Evolutionary conservation across 2,888 invertebrate species (phyloP).

Genomic region (Bembecia ichneumoniformis): DNA sequence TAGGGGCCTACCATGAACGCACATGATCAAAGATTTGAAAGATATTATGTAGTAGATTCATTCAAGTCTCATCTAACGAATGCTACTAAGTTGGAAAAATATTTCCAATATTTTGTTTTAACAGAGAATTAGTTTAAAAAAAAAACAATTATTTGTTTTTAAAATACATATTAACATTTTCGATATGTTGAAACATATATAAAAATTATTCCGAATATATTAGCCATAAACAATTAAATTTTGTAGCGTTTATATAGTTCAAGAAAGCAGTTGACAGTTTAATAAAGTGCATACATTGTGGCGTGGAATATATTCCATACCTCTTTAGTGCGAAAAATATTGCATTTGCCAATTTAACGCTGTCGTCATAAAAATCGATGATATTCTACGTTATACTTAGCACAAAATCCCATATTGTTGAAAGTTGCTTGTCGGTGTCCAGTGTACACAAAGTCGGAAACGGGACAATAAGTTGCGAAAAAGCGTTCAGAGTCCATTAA

Average conservation of each 20-base stretch:
- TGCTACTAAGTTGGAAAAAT: too few species aligned
- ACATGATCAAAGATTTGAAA: too few species aligned
- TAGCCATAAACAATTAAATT: too few species aligned
- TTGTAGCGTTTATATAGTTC: too few species aligned
- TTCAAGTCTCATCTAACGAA: too few species aligned
- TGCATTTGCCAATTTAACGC: conserved; percentile 16
- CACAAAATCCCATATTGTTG: conserved; percentile 47
- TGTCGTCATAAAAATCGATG: conserved; percentile 27
- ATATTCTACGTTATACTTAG: conserved; percentile 59
- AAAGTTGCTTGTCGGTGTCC: conserved; percentile 28
- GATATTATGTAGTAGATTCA: too few species aligned
- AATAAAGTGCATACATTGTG: conserved; percentile 18
- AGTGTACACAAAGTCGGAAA: conserved; percentile 20
- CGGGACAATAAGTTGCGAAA: conserved; percentile 25
- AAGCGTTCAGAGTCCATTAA: conserved; percentile 37
- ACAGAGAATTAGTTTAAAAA: background rate
- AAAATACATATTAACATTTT: too few species aligned
- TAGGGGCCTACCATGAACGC: too few species aligned
- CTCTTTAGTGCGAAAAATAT: conserved; percentile 25
- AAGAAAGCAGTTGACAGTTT: background rate
- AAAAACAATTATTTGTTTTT: background rate
- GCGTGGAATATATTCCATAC: conserved; percentile 10
- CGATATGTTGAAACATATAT: too few species aligned
- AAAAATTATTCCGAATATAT: too few species aligned
- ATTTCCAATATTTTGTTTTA: too few species aligned